Evolutionary conservation across 2,113 vertebrate genomes (phyloP), one percentile per base, ranked within the genome.

Genomic region (Picathartes gymnocephalus): DNA sequence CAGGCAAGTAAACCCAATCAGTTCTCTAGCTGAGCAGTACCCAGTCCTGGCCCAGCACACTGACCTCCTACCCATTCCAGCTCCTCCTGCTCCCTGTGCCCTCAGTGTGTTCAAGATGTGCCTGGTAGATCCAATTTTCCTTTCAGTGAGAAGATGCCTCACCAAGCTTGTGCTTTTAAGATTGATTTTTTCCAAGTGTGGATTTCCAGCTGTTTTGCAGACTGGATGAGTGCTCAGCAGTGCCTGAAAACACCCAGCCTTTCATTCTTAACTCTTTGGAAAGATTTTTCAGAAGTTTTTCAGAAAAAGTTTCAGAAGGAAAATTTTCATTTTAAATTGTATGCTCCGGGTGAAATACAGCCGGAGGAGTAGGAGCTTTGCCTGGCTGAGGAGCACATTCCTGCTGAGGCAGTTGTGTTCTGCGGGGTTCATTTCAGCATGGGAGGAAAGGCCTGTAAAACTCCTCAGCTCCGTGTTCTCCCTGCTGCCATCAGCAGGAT

Each of bases 1-100:
- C 98, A 99, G 99, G 99, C 99, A 99, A 99, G 98, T 99, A 99
- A 98, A 96, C 95, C 95, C 87, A 81, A 97, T 98, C 97, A 96
- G 92, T 97, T 96, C 96, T 97, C 94, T 98, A 98, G 98, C 98
- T 97, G 97, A 98, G 95, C 97, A 98, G 97, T 95, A 86, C 96
- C 97, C 97, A 96, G 97, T 93, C 98, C 97, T 96, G 96, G 97
- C 97, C 97, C 93, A 50, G 90, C n/a, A 47, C 97, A 92, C 97
- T 96, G 94, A 89, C 89, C 97, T 98, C 97, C 98, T 98, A 98
- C 97, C 94, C 98, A 98, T 98, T 98, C 98, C 98, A 98, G 98
- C 98, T 98, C 97, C 97, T 95, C 78, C 89, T 54, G 7, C 95
- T 97, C 96, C 95, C 96, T 78, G 42, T 76, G 57, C 95, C 80